phyloP scores from a whole-genome alignment of 1,140 invertebrate species.

The Drosophila baimaii region DNA sequence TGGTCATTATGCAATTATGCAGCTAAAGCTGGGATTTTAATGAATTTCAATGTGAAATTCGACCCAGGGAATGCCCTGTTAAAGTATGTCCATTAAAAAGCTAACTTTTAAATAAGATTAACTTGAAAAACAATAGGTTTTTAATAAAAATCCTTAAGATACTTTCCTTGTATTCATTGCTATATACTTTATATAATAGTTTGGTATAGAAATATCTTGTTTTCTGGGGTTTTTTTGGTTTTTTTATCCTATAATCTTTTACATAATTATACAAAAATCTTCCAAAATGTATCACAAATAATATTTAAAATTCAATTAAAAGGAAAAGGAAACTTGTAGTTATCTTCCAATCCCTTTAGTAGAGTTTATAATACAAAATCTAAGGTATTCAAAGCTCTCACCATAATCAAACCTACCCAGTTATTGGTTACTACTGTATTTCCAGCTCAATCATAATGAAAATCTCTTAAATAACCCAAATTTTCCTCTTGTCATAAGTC shows the following conservation, averaged over 20 bases:
- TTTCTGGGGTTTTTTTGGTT: neutral
- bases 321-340: no score
- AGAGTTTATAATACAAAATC: accelerated
- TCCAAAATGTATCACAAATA: neutral
- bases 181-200: neutral
- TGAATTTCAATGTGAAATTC: neutral
- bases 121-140: neutral
- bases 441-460: neutral
- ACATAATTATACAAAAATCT: neutral
- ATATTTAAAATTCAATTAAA: neutral
- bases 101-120: neutral
- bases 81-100: neutral
- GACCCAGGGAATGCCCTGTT: neutral
- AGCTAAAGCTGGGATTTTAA: conserved; percentile 14
- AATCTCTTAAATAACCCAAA: neutral
- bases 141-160: neutral
- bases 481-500: neutral
- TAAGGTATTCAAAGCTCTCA: no score
- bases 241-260: neutral
- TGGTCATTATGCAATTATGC: conserved; percentile 35
- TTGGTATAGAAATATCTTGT: neutral
- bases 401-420: no score
- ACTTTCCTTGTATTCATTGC: accelerated
- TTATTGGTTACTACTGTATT: neutral
- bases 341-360: neutral